Evolutionary conservation across 2,888 invertebrate species (phyloP).

Genomic region (Macaria liturata): DNA sequence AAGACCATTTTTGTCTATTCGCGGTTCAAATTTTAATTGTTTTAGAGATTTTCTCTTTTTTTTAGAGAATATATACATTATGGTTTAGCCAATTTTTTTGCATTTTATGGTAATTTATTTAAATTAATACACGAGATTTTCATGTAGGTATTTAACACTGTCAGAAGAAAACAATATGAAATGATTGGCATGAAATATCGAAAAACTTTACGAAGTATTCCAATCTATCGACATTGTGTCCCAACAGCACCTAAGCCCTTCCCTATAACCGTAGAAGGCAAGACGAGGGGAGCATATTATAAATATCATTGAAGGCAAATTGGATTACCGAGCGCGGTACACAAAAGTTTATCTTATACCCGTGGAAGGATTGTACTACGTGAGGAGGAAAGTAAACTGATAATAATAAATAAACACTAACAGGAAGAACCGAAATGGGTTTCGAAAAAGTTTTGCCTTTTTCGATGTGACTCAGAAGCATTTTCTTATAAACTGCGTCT

Average conservation of each 20-base stretch:
- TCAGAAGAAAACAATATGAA: too few relatives aligned
- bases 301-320: constrained; percentile 34
- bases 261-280: constrained; percentile 12
- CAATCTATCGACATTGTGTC: too few relatives aligned
- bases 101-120: too few relatives aligned
- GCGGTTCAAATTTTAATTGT: not conserved
- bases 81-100: too few relatives aligned
- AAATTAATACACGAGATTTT: too few relatives aligned
- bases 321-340: constrained; percentile 30
- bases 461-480: not conserved
- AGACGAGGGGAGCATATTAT: constrained; percentile 30
- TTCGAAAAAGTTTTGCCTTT: too few relatives aligned
- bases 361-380: constrained; percentile 28
- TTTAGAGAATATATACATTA: too few relatives aligned
- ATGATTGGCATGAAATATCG: too few relatives aligned
- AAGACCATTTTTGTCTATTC: not conserved
- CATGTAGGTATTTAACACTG: too few relatives aligned
- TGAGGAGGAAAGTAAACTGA: constrained; percentile 18
- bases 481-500: not conserved
- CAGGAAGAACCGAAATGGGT: too few relatives aligned
- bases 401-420: constrained; percentile 11
- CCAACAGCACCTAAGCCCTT: constrained; percentile 1
- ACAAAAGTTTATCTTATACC: constrained; percentile 24
- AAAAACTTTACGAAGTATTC: too few relatives aligned
- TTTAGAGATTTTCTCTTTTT: not conserved